Conservation (phyloP, 2,797 vertebrate species). For the Syngnathus rostellatus region DNA sequence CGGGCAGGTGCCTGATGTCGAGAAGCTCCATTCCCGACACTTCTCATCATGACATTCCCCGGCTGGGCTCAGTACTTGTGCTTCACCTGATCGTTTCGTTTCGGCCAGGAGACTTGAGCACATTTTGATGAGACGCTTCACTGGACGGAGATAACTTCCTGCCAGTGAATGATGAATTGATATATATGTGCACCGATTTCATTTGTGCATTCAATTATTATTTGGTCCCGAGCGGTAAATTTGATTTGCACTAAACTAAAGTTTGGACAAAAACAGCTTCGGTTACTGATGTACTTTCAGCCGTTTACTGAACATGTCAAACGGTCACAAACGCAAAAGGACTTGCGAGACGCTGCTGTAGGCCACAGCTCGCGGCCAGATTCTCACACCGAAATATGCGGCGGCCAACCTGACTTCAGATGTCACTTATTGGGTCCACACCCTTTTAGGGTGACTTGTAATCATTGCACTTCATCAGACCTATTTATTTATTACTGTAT, state of each 20-base stretch:
- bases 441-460: neutral
- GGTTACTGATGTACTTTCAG: no score
- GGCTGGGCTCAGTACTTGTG: conserved; percentile 4
- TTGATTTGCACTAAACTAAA: no score
- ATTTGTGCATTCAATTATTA: neutral
- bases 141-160: neutral
- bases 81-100: conserved; percentile 2
- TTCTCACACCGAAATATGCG: neutral
- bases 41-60: conserved; percentile 35
- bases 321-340: neutral
- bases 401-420: neutral
- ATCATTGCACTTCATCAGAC: neutral
- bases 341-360: neutral
- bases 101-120: neutral
- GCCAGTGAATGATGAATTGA: neutral
- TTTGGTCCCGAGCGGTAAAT: neutral
- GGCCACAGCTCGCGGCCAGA: neutral
- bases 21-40: conserved; percentile 62
- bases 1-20: conserved; percentile 61
- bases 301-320: neutral
- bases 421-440: neutral
- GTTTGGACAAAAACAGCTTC: no score
- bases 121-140: neutral
- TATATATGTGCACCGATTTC: neutral
- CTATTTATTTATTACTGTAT: no score